Evolutionary conservation across 1,140 invertebrate species (phyloP), one percentile per base, ranked within the genome.

Genomic region (Drosophila nigromelanica): DNA sequence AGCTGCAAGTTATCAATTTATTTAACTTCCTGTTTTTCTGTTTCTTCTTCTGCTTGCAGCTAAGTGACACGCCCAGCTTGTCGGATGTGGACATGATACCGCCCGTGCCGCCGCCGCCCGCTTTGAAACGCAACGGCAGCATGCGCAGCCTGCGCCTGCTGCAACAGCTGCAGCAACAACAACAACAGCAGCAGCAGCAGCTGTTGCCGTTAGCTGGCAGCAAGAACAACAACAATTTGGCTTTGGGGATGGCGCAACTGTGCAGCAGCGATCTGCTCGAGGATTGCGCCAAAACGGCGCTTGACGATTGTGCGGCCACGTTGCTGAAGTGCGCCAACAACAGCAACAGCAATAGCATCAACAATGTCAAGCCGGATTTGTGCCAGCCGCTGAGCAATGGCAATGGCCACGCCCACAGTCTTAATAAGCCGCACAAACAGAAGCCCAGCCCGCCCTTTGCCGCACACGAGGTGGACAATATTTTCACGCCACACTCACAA

Each of bases 41-140:
- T 47, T 12, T 59, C 52, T 33, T 40, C 33, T 27, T 56, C 39
- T 39, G 27, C 50, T 35, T 58, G 43, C 70, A 91, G 90, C 74
- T 91, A 78, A 82, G 80, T 39, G 90, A 91, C 78, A 80, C 90
- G 45, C 68, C 74, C 70, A 87, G 89, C 62, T 52, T 87, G 73
- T 90, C 87, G 70, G 90, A 91, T 78, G 90, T 91, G 67, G 90
- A 91, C 55, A 58, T 86, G 8, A 91, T 91, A 78, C 90, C 90
- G 62, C 90, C 90, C 24, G 90, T 91, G 71, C 90, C 90, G 30
- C 90, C 90, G 43, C 90, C 90, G 37, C 86, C 90, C 11, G 48
- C 80, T 15, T 75, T 91, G 63, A 91, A 91, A 24, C 89, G 90
- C 10, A 89, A 91, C 50, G 89, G 85, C 67, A 90, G 85, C 79